Conservation (phyloP, 2,113 vertebrate species). For the Megaptera novaeangliae region DNA sequence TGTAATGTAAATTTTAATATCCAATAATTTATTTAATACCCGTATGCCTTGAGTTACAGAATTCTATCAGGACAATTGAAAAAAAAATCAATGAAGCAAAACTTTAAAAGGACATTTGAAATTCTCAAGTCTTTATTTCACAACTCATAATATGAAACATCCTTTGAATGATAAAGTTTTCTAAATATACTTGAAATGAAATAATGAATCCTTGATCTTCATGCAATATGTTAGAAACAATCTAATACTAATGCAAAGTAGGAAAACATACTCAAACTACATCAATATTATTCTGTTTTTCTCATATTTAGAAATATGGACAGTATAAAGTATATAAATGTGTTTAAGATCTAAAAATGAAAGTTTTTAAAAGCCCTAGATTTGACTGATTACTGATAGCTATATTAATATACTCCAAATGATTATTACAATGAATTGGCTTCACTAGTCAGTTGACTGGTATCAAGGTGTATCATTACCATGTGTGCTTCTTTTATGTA, state of each 20-base stretch:
- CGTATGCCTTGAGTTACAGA: neutral
- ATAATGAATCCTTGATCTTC: neutral
- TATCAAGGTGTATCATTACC: constrained; percentile 51
- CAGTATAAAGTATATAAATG: neutral
- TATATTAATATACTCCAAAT: neutral
- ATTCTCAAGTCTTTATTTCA: neutral
- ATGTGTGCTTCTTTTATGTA: constrained; percentile 24
- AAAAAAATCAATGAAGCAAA: neutral
- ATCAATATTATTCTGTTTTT: neutral
- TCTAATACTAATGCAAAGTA: neutral
- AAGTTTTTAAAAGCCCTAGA: neutral
- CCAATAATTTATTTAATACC: neutral
- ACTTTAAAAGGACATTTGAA: neutral
- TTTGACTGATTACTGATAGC: neutral
- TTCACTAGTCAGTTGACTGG: rapidly evolving
- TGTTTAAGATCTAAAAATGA: neutral
- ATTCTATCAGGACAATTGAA: neutral
- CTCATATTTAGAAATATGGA: neutral
- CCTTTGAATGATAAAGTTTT: neutral
- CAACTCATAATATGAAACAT: neutral
- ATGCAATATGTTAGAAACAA: neutral
- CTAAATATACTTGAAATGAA: neutral
- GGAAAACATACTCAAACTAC: neutral
- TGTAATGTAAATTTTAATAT: neutral
- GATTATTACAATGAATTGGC: neutral